Conservation (phyloP, 2,888 invertebrate species). For the Lingula anatina region DNA sequence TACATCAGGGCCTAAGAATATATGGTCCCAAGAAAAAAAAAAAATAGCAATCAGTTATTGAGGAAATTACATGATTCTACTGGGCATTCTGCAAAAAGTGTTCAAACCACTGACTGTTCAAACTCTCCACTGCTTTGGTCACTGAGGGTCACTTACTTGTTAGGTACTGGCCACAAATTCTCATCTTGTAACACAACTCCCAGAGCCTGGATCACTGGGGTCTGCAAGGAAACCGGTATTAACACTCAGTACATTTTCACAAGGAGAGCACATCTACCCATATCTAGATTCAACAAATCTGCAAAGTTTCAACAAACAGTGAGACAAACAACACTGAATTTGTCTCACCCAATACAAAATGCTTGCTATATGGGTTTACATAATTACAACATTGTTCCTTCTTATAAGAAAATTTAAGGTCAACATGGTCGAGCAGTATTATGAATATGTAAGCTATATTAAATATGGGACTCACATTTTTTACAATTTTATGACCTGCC, state of each 20-base stretch:
- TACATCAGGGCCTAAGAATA: no score
- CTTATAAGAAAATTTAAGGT: background rate
- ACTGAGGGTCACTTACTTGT: slow-evolving; percentile 43
- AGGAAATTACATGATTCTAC: no score
- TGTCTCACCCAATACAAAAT: no score
- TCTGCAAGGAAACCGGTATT: slow-evolving; percentile 25
- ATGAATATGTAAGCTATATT: no score
- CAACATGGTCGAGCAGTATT: no score
- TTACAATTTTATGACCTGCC: slow-evolving; percentile 50
- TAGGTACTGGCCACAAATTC: slow-evolving; percentile 38
- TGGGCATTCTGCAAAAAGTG: no score
- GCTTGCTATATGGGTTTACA: background rate
- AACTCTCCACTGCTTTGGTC: slow-evolving; percentile 50
- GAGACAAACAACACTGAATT: no score
- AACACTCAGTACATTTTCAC: background rate
- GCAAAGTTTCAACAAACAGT: no score
- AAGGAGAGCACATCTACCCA: background rate
- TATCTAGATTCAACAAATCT: background rate
- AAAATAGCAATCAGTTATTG: no score
- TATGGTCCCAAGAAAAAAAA: no score
- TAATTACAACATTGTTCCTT: background rate
- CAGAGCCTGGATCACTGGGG: slow-evolving; percentile 51
- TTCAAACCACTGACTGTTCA: no score
- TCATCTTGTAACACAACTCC: slow-evolving; percentile 44
- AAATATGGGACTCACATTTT: slow-evolving; percentile 31